These are phyloP conservation scores for Toxotes lorentzi DNA, from an alignment of 2,797 vertebrate species.

Conservation along the genomic window DNA sequence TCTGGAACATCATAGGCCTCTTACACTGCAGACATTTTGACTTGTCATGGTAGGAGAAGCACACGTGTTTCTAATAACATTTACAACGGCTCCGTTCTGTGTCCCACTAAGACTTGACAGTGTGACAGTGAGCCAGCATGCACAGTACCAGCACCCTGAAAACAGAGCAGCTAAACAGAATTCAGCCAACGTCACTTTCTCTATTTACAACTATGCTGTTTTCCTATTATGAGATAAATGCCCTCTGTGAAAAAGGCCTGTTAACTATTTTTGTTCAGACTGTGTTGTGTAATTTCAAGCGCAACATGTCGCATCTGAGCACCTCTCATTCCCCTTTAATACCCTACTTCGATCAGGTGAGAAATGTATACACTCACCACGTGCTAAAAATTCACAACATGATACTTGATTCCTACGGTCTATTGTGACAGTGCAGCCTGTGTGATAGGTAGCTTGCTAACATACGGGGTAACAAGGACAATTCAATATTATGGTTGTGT, in stretches of 20 bases:
- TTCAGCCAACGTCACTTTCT: neutral
- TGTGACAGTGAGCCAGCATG: neutral
- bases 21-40: neutral
- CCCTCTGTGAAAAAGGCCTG: neutral
- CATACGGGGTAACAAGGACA: neutral
- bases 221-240: neutral
- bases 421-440: neutral
- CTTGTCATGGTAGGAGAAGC: neutral
- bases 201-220: neutral
- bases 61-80: neutral
- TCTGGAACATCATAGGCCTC: neutral
- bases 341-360: neutral
- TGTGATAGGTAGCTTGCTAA: constrained; percentile 5
- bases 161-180: neutral
- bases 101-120: neutral
- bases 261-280: neutral
- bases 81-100: neutral
- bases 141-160: neutral
- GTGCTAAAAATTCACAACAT: neutral
- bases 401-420: neutral
- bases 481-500: neutral
- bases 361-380: neutral
- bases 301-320: neutral
- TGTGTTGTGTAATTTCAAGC: neutral
- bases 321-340: neutral